These are phyloP conservation scores for Catamblyrhynchus diadema DNA, from an alignment of 2,797 vertebrate genomes.

Conservation along the genomic window DNA sequence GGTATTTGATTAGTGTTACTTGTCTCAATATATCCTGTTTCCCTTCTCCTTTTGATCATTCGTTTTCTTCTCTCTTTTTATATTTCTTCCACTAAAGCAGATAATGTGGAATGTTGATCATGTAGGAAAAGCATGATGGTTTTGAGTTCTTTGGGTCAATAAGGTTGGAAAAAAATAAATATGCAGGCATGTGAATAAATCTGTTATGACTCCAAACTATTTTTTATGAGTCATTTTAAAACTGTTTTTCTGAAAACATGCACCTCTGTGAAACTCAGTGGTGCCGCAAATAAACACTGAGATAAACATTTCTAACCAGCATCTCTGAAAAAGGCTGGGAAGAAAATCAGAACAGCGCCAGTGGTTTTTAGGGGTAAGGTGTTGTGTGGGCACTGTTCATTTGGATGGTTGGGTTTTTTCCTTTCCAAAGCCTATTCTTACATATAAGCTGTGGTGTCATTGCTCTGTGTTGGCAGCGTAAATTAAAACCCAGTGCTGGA, in stretches of 20 bases:
- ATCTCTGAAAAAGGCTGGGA: background rate
- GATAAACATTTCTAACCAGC: background rate
- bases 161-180: background rate
- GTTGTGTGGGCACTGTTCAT: background rate
- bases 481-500: background rate
- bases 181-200: background rate
- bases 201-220: background rate
- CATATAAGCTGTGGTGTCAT: background rate
- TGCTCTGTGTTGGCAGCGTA: background rate
- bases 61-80: background rate
- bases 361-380: background rate
- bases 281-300: rapidly evolving
- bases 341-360: background rate
- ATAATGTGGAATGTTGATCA: background rate
- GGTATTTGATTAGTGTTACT: background rate
- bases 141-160: background rate
- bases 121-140: background rate
- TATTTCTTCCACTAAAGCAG: background rate
- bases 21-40: background rate
- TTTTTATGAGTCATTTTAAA: background rate
- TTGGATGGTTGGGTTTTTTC: background rate
- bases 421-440: background rate
- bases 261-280: background rate
- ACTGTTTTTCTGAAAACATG: background rate
- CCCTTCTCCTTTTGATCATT: background rate